Evolutionary conservation across 2,113 vertebrate genomes (phyloP), one percentile per base, ranked within the genome.

Genomic region (Rhea americana): DNA sequence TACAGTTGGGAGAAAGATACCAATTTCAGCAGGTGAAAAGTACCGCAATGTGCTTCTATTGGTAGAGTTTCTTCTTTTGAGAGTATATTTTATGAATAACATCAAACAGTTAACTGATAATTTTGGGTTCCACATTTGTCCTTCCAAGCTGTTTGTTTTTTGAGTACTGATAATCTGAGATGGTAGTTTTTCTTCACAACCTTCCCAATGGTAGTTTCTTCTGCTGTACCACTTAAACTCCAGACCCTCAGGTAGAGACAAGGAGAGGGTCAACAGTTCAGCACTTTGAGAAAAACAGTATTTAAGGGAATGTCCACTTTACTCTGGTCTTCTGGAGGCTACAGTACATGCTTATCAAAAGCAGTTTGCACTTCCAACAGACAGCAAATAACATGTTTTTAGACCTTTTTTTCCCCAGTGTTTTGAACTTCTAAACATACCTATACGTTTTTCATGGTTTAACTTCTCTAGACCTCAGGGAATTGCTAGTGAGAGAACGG

Each of bases 31-130:
- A n/a, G 10, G 14, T 70, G 7, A 45, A 30, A 80, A 85, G 24
- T 1, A 1, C 2, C 32, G 55, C 19, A 6, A 39, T 41, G 13
- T 8, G 59, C 28, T 47, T 0, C 0, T 12, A 22, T 53, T 58
- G 17, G 19, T 21, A 28, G 55, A 30, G 20, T 32, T 55, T 30
- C 55, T 53, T 28, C 70, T 24, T 5, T 7, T 71, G n/a, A 75
- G 37, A n/a, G 35, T 24, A 5, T 19, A 12, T 80, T 91, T 89
- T 13, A 14, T 83, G 26, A 19, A 41, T 39, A 35, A 20, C 35
- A 39, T 1, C n/a, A 39, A 67, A 39, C 20, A 55, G 22, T 43
- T 67, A 6, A 43, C 55, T 88, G 11, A 32, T 75, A 56, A 47
- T 32, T 89, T 72, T 3, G 2, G 39, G 2, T 51, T 47, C 67